Percentiles rank a stretch among this genome's conserved stretches.
phyloP scores from a whole-genome alignment of 37 sponge, comb jelly and placozoan species.

The Beroe ovata region DNA sequence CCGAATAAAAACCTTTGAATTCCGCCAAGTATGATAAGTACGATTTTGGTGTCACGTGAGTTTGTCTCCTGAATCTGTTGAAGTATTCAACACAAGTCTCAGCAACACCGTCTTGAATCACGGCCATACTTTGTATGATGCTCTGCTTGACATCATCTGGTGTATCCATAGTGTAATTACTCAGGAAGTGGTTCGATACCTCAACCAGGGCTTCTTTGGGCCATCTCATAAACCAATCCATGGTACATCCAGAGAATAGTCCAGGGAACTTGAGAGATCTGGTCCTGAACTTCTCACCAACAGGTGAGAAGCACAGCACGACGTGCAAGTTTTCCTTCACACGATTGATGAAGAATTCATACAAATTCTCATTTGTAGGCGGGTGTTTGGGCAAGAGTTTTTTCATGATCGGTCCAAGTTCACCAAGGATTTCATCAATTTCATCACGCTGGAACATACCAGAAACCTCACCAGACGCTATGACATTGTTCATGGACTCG shows the following conservation, averaged over 20 bases:
- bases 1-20: constrained; percentile 88
- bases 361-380: constrained; percentile 97
- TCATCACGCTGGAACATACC: constrained; percentile 94
- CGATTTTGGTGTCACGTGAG: constrained; percentile 98
- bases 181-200: constrained; percentile 94
- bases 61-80: constrained; percentile 82
- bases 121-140: constrained; percentile 92
- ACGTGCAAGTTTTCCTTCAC: constrained; percentile 97
- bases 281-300: constrained; percentile 97
- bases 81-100: constrained; percentile 96
- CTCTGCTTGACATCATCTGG: constrained; percentile 81
- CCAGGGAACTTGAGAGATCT: constrained; percentile 97
- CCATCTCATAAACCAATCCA: constrained; percentile 99
- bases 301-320: constrained; percentile 99
- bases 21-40: constrained; percentile 95
- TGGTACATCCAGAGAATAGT: constrained; percentile 97
- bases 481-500: constrained; percentile 98
- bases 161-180: constrained; percentile 81
- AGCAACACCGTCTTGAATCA: constrained; percentile 95
- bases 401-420: constrained; percentile 96
- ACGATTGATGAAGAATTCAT: constrained; percentile 93
- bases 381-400: constrained; percentile 91
- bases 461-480: constrained; percentile 93
- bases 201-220: constrained; percentile 98
- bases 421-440: constrained; percentile 90